phyloP scores from a whole-genome alignment of 2,888 invertebrate species.

The Mythimna vitellina region DNA sequence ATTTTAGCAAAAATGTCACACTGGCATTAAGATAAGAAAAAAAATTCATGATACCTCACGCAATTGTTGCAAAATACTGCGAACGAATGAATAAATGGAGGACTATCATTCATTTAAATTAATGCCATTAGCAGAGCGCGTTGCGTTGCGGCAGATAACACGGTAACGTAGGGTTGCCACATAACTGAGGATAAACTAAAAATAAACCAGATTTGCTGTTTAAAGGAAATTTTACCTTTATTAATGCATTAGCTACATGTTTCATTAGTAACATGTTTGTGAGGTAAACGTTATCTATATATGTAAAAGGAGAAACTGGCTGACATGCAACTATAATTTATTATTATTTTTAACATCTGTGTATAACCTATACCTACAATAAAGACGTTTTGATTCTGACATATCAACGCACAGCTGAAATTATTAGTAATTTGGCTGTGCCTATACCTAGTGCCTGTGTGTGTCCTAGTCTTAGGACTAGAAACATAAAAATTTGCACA shows the following conservation, averaged over 20 bases:
- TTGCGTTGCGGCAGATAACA: constrained; percentile 51
- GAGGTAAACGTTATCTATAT: too few species aligned
- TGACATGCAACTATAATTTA: too few species aligned
- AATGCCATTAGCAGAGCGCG: constrained; percentile 61
- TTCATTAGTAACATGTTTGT: background rate
- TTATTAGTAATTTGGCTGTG: too few species aligned
- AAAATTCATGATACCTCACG: background rate
- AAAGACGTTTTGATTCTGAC: too few species aligned
- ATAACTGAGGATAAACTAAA: background rate
- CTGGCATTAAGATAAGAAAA: background rate
- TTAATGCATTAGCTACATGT: too few species aligned
- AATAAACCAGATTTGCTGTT: background rate
- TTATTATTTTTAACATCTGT: too few species aligned
- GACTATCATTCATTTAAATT: constrained; percentile 56
- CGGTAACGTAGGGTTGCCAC: constrained; percentile 36
- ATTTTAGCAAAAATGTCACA: background rate
- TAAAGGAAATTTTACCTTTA: background rate
- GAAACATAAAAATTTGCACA: too few species aligned
- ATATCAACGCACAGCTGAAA: too few species aligned
- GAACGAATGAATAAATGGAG: constrained; percentile 50
- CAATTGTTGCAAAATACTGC: constrained; percentile 35
- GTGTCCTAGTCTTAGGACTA: too few species aligned
- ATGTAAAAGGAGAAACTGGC: too few species aligned
- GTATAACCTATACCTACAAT: too few species aligned
- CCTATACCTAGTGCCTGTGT: too few species aligned